Evolutionary conservation across 1,140 invertebrate genomes (phyloP).

Genomic region (Nixonia krombeini): DNA sequence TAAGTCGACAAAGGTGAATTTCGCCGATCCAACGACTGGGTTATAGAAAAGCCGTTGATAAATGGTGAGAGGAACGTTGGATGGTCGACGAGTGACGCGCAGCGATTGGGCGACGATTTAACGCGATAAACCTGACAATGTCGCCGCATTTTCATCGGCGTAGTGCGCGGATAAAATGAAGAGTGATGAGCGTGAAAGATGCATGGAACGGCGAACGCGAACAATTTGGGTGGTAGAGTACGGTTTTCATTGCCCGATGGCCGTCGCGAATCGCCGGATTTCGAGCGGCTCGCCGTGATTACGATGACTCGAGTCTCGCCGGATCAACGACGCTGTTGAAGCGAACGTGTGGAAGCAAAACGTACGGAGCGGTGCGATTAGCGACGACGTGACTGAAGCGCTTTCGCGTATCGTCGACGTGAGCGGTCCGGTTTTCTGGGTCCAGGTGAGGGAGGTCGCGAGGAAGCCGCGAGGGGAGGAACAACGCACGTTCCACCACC

Average conservation of each 20-base stretch:
- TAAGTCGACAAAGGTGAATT: too few species aligned
- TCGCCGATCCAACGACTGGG: too few species aligned
- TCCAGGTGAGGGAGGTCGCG: background rate
- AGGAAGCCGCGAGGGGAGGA: slow-evolving; percentile 4
- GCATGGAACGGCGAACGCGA: background rate
- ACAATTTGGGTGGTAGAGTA: too few species aligned
- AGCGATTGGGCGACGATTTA: too few species aligned
- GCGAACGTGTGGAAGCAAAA: background rate
- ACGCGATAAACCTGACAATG: background rate
- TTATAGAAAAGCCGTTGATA: too few species aligned
- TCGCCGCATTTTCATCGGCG: background rate
- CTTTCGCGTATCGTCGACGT: too few species aligned
- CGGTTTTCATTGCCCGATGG: background rate
- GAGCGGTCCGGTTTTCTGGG: too few species aligned
- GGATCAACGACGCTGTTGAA: background rate
- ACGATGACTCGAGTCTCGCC: slow-evolving; percentile 1
- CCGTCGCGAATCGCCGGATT: background rate
- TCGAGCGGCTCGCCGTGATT: background rate
- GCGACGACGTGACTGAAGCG: too few species aligned
- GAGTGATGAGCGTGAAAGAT: background rate
- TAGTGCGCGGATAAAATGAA: background rate
- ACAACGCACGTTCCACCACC: background rate
- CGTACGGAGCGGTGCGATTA: background rate
- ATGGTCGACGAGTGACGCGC: too few species aligned
- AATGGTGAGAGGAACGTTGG: too few species aligned